Evolutionary conservation across 2,113 vertebrate genomes (phyloP), one percentile per base, ranked within the genome.

Genomic region (Saimiri boliviensis): DNA sequence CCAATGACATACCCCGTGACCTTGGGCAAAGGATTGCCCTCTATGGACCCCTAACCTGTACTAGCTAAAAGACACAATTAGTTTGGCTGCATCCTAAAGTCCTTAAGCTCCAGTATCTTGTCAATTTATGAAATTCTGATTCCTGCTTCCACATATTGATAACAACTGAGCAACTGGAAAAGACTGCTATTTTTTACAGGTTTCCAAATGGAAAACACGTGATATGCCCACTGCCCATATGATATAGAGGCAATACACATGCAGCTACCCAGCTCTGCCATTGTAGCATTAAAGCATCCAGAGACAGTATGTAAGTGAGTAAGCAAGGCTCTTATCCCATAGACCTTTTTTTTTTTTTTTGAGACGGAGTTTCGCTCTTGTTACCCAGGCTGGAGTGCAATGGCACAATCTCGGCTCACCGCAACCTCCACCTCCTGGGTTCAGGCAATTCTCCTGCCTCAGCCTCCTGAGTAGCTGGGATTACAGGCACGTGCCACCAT

Each of bases 11-110:
- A 66, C 25, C n/a, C 74, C 56, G 10, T 94, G 66, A 52, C 79
- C 85, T 52, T 95, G 66, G 68, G 73, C 66, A 95, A 92, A 90
- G 32, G 14, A 71, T 21, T 77, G 91, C 58, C 77, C 54, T 86
- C 58, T 37, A 17, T 60, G 25, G 35, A 21, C 19, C n/a, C 37
- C 20, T 90, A 66, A n/a, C 58, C 32, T 92, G 17, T 2, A 63
- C 42, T 66, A 81, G 49, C 14, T 88, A 58, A 86, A 77, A 70
- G 77, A 92, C 27, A 74, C 32, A 37, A 4, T 47, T 17, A 79
- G 84, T 74, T 40, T 80, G 52, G 14, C 83, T 83, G 52, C 47
- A 6, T 90, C 35, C 79, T 47, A 71, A 63, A n/a, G 70, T 85
- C 37, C 80, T 87, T 92, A 35, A 87, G 45, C 37, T 83, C 56